A percentile compares a stretch with the other conserved stretches of the same genome.
Evolutionary conservation across 2,888 invertebrate genomes (phyloP).

Genomic region (Dynastes maya): DNA sequence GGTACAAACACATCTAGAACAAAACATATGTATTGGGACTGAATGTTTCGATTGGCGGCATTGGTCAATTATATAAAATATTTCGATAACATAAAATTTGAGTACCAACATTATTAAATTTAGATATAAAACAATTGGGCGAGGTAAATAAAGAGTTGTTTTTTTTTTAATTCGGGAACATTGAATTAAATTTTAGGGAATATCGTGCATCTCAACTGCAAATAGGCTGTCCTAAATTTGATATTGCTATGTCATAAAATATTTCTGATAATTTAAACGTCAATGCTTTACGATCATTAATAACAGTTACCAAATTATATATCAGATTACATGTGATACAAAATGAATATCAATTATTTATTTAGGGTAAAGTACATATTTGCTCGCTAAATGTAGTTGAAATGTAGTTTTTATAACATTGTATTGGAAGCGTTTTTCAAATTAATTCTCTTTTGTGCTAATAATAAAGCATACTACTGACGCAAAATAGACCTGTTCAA

Average conservation of each 20-base stretch:
- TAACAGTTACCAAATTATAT: slow-evolving; percentile 25
- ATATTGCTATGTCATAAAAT: not conserved
- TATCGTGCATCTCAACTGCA: not conserved
- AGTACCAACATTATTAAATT: not conserved
- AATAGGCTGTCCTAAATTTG: not conserved
- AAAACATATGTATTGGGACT: too few species aligned
- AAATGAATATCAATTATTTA: slow-evolving; percentile 23
- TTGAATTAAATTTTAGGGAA: not conserved
- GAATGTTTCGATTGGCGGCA: too few species aligned
- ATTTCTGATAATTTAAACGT: not conserved
- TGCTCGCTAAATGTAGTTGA: too few species aligned
- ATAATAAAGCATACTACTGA: too few species aligned
- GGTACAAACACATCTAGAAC: too few species aligned
- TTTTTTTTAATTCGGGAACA: not conserved
- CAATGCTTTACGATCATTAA: slow-evolving; percentile 22
- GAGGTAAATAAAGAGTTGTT: not conserved
- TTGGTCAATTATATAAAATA: too few species aligned
- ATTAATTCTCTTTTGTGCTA: too few species aligned
- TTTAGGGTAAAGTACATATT: not conserved
- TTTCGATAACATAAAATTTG: too few species aligned
- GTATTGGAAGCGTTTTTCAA: too few species aligned
- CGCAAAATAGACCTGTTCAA: too few species aligned
- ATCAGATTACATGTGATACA: slow-evolving; percentile 6
- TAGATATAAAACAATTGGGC: not conserved
- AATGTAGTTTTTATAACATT: too few species aligned